Conservation (phyloP, 2,797 vertebrate species). For the Phylloscopus collybita region DNA sequence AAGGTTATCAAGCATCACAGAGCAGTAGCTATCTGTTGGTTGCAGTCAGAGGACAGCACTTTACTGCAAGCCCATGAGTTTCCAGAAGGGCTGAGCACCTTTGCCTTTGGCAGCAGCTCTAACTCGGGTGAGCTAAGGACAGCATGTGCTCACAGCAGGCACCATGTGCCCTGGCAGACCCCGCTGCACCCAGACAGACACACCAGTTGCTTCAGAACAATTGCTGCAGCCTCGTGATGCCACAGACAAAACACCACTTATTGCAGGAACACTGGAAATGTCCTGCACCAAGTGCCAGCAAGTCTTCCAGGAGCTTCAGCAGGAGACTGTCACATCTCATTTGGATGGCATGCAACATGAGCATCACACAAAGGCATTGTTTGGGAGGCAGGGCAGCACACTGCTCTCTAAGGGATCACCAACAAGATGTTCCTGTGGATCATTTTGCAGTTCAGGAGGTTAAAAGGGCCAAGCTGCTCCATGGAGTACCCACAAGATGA, state of each 20-base stretch:
- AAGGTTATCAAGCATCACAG: background rate
- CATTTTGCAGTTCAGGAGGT: background rate
- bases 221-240: background rate
- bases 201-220: background rate
- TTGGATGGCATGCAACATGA: background rate
- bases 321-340: background rate
- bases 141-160: background rate
- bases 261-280: background rate
- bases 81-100: background rate
- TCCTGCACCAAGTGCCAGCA: background rate
- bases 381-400: background rate
- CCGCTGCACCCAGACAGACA: accelerated
- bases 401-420: background rate
- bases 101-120: background rate
- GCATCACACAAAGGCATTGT: background rate
- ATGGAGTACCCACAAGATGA: background rate
- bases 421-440: background rate
- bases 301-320: background rate
- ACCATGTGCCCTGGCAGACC: background rate
- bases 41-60: background rate
- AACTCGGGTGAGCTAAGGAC: background rate
- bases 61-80: background rate
- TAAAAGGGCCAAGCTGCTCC: background rate
- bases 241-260: background rate
- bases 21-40: background rate